Evolutionary conservation across 1,140 invertebrate genomes (phyloP), one percentile per base, ranked within the genome.

Genomic region (Heliconius hermathena): DNA sequence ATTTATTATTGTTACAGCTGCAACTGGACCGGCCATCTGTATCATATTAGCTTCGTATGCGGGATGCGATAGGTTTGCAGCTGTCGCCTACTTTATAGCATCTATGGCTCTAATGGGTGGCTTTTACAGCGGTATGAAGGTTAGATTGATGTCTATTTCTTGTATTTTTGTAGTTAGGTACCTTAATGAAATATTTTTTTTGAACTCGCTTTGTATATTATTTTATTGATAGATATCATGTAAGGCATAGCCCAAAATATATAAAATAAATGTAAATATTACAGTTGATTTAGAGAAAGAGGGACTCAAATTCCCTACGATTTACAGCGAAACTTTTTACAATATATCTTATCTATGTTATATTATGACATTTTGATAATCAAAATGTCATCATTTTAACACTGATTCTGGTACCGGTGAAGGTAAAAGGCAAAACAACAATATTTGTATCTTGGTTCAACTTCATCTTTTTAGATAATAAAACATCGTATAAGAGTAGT

Each of bases 21-120:
- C 92, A 3, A 89, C 91, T 8, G 93, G 93, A 13, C 93, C 93
- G 3, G 93, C 92, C 26, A 91, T 94, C 79, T 93, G 93, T 82
- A 94, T 94, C 54, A 93, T 94, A 80, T 85, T 94, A 71, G 93
- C 92, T 0, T 94, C 91, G 20, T 93, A 94, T 77, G 76, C 92
- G 1, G 92, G 92, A 16, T 93, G 93, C 80, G 90, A 95, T 82
- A 88, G 93, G 16, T 90, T 92, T 29, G 89, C 92, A 74, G 94
- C 92, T 72, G 96, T 97, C 6, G 92, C 94, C 5, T 95, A 97
- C 71, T 96, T 98, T 85, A 96, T 96, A 1, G 85, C 97, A 3
- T 97, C 96, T 9, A 97, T 97, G 89, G 95, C 96, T 52, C 93
- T 97, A 57, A 96, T 97, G 95, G 97, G 97, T 70, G 96, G 95